Conservation (phyloP, 2,113 vertebrate species). For the Plecturocebus donacophilus region DNA sequence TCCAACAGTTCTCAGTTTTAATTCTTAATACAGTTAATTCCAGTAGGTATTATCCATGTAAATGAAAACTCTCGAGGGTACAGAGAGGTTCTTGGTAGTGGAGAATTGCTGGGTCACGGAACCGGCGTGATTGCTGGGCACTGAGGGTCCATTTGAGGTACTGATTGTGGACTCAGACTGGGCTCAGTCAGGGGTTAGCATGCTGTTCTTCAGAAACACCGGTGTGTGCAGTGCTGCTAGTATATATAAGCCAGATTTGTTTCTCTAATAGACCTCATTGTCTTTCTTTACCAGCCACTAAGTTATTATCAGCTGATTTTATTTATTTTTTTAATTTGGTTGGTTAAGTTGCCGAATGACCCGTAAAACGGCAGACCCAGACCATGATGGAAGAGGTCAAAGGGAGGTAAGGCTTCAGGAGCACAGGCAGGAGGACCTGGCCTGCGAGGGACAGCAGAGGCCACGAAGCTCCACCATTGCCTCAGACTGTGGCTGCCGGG, state of each 20-base stretch:
- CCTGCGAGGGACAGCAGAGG: rapidly evolving
- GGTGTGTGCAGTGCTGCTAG: rapidly evolving
- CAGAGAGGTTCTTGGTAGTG: not conserved
- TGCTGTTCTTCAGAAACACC: rapidly evolving
- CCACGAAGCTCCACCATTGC: rapidly evolving
- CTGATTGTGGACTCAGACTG: too few relatives aligned
- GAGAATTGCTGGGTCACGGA: too few relatives aligned
- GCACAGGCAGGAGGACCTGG: rapidly evolving
- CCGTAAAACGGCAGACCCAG: not conserved
- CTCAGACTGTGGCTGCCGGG: rapidly evolving
- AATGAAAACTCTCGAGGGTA: too few relatives aligned
- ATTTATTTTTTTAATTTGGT: not conserved
- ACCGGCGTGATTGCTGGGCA: not conserved
- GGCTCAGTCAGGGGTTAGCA: rapidly evolving
- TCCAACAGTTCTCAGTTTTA: not conserved
- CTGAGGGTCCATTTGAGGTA: too few relatives aligned
- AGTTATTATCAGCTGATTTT: not conserved
- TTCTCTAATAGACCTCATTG: rapidly evolving
- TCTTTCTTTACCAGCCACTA: not conserved
- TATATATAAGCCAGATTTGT: too few relatives aligned
- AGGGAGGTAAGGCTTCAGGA: rapidly evolving
- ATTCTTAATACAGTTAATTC: not conserved
- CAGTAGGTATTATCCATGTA: not conserved
- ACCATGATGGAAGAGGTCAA: rapidly evolving
- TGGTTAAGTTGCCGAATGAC: not conserved